phyloP scores from a whole-genome alignment of 2,797 vertebrate genomes.

The Rachycentron canadum region DNA sequence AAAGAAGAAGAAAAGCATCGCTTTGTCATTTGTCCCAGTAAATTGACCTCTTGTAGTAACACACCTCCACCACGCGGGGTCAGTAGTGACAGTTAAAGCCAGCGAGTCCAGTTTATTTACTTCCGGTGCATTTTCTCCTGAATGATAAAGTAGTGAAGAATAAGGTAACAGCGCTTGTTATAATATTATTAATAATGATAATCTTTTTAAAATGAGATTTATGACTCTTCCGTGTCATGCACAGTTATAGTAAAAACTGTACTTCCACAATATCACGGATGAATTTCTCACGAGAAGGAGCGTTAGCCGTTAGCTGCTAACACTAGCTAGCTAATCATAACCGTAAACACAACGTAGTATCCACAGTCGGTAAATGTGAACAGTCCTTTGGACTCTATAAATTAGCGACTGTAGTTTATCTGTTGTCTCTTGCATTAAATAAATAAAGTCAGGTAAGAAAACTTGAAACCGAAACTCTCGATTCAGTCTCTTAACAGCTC shows the following conservation, averaged over 20 bases:
- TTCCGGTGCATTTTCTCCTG: constrained; percentile 67
- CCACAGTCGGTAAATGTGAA: neutral
- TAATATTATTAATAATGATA: neutral
- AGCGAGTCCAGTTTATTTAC: constrained; percentile 57
- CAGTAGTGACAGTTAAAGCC: constrained; percentile 30
- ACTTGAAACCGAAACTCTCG: neutral
- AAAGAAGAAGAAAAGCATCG: too few species aligned
- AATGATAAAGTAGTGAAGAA: constrained; percentile 62
- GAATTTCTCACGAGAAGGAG: neutral
- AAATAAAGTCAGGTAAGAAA: neutral
- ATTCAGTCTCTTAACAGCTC: neutral
- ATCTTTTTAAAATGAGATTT: neutral
- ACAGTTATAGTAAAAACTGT: neutral
- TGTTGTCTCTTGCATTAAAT: neutral
- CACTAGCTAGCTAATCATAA: constrained; percentile 23
- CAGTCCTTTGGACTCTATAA: neutral
- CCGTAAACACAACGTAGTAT: constrained; percentile 22
- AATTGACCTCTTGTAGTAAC: constrained; percentile 12
- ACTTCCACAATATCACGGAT: neutral
- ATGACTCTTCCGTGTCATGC: fast-evolving
- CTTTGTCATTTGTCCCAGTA: too few species aligned
- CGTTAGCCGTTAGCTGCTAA: constrained; percentile 38
- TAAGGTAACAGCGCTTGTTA: constrained; percentile 56
- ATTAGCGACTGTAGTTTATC: neutral
- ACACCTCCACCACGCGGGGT: constrained; percentile 37